Evolutionary conservation across 2,797 vertebrate genomes (phyloP), one percentile per base, ranked within the genome.

Genomic region (Semaprochilodus insignis): DNA sequence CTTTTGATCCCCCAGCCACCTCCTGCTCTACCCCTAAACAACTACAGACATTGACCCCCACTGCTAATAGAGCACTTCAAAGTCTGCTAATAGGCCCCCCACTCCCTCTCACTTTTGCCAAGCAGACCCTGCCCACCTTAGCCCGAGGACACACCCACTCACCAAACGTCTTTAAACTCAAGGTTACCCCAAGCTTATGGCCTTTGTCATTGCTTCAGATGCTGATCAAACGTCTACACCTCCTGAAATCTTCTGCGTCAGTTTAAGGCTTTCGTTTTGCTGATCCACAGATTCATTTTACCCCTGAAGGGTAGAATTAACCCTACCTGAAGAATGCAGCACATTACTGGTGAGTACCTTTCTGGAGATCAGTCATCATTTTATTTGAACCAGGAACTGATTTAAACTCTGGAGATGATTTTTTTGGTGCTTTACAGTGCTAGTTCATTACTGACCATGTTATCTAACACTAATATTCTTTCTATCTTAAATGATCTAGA

Each of bases 401-500:
- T 69, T 4, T 63, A 16, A 19, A 21, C 23, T 6, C 48, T 16
- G 19, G 11, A 83, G 62, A 19, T 16, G 25, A 17, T 11, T n/a
- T 13, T 77, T 4, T 65, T 17, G 63, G 16, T 66, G 63, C 10
- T 16, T 71, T 51, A 25, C 44, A 52, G 0, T 34, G 48, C 14
- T 72, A 10, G 54, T 54, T 21, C 27, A n/a, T 27, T 51, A 74
- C 27, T 57, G 16, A 34, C 25, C 71, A 27, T 51, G 72, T 59
- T 34, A 57, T 34, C 19, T 74, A 74, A 74, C 6, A 23, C 60
- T 25, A 31, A 21, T 59, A 6, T 23, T 36, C 5, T 74, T 21
- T 77, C 6, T 80, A 44, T 44, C 31, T 31, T 69, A 60, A 54
- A 60, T 40, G 21, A 23, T 55, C 73, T 75, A 94, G 93, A 92